Base-by-base conservation (phyloP, 1,140 invertebrate species). In the Zophobas morio region DNA sequence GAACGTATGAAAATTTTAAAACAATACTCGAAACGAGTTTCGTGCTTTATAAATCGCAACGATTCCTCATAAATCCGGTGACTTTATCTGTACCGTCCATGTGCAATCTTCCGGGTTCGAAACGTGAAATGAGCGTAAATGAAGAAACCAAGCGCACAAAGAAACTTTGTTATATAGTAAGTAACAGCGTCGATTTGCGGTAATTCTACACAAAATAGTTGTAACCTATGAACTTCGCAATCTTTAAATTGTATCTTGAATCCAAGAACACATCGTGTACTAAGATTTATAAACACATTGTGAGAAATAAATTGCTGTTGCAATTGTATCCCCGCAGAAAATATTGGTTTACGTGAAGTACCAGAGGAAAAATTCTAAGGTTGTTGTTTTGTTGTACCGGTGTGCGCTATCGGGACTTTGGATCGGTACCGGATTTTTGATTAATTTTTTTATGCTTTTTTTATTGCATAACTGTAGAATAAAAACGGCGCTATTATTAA, bases 191-290 rank as follows among this genome's bases (percentile, higher is more conserved):
- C 70, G 71, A 73, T 73, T 73, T 73, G 71, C 71, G 53, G 53
- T 66, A 73, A 77, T 77, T 77, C 47, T 53, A 77, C 75, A 77
- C 75, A 77, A 77, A 77, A 77, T 73, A 73, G 49, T 63, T 73
- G 75, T 77, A 73, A 77, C 75, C 75, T 77, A 66, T 77, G 66
- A 72, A 77, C 75, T 51, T 51, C 39, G 46, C 54, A 77, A 77
- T 77, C 75, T 73, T 73, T 77, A 73, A 77, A 77, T 77, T 77
- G 60, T 77, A 77, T 77, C 75, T 77, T 40, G 75, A 72, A 71
- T 57, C 51, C 60, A 40, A 33, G 56, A 51, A 70, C 57, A 73
- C 75, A 77, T 77, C 75, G 75, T 77, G 75, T 77, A 36, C 46
- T 32, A 37, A 60, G 75, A 77, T 77, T 77, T 73, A 77, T 77